These are phyloP conservation scores for Spilogale gracilis DNA, from an alignment of 2,113 vertebrate genomes.

Conservation along the genomic window DNA sequence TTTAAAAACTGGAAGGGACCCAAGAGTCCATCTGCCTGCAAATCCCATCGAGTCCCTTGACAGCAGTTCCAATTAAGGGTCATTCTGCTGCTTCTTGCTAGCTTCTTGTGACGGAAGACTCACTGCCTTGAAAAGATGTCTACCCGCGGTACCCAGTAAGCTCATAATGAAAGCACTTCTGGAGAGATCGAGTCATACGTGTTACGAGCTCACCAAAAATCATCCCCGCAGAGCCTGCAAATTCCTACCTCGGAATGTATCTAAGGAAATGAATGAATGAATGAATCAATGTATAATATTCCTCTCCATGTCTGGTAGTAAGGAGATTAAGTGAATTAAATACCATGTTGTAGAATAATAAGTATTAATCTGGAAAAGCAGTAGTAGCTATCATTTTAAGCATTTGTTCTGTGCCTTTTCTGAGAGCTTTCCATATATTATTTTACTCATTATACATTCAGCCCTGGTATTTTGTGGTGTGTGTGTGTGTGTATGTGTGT, in stretches of 20 bases:
- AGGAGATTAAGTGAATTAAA: not conserved
- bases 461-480: not conserved
- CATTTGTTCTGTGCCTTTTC: not conserved
- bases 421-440: not conserved
- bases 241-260: not conserved
- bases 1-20: not conserved
- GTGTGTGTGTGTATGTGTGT: not conserved
- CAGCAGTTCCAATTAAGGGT: not conserved
- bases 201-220: not conserved
- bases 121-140: not conserved
- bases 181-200: not conserved
- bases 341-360: not conserved
- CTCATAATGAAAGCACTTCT: not conserved
- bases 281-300: not conserved
- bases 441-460: not conserved
- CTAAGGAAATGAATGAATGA: not conserved
- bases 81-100: not conserved
- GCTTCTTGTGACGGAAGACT: not conserved
- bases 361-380: not conserved
- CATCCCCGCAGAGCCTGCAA: not conserved
- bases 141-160: not conserved
- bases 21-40: not conserved
- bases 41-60: not conserved
- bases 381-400: not conserved
- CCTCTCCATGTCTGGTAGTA: not conserved